A percentile compares a stretch with the other conserved stretches of the same genome.
phyloP scores from a whole-genome alignment of 2,113 vertebrate species.

The Chloebia gouldiae region DNA sequence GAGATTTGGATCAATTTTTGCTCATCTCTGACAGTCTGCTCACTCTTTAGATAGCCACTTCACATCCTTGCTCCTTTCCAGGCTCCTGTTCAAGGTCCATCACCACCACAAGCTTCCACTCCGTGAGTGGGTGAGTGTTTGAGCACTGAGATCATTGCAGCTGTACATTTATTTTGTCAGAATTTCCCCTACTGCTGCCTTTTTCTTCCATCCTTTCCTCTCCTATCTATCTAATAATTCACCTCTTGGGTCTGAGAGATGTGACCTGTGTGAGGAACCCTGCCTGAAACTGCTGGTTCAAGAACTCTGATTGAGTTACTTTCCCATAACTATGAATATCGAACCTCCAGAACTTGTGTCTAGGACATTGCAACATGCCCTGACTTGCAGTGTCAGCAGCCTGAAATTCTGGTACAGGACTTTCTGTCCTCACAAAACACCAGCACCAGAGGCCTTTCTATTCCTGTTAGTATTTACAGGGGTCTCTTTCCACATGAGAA shows the following conservation, averaged over 20 bases:
- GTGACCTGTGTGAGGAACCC: background rate
- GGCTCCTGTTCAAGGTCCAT: background rate
- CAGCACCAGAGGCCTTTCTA: background rate
- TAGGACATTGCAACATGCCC: constrained; percentile 15
- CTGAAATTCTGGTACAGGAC: background rate
- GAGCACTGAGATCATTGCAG: background rate
- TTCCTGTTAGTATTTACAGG: background rate
- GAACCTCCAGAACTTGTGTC: background rate
- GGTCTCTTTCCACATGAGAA: background rate
- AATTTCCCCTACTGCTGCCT: background rate
- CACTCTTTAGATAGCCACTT: background rate
- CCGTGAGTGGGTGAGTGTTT: background rate
- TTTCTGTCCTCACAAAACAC: background rate
- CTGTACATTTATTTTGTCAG: background rate
- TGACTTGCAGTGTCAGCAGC: constrained; percentile 30
- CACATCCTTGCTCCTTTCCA: background rate
- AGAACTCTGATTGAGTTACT: constrained; percentile 37
- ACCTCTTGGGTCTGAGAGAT: background rate
- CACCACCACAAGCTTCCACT: background rate
- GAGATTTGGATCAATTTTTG: background rate
- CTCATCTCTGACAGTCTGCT: background rate
- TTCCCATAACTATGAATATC: constrained; percentile 20
- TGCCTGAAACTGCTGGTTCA: background rate
- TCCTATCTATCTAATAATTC: constrained; percentile 7
- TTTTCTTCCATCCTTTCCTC: background rate